A percentile compares a stretch with the other conserved stretches of the same genome.
phyloP scores from a whole-genome alignment of 2,888 invertebrate genomes.

The Ceraclea dissimilis region DNA sequence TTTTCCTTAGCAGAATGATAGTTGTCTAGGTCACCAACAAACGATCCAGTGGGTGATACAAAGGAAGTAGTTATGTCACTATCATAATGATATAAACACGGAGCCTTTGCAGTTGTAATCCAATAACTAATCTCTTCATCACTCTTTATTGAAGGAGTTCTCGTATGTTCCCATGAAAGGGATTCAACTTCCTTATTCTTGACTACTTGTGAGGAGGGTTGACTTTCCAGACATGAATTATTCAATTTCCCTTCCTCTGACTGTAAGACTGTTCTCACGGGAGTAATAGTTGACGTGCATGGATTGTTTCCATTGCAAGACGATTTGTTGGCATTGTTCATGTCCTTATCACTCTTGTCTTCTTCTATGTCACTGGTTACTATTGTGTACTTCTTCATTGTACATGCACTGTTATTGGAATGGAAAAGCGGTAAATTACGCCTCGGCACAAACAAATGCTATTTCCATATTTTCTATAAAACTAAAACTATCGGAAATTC shows the following conservation, averaged over 20 bases:
- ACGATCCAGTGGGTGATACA: not conserved
- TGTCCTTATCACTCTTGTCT: not conserved
- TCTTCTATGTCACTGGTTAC: constrained; percentile 14
- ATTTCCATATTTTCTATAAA: no score
- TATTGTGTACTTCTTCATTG: constrained; percentile 17
- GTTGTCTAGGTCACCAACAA: not conserved
- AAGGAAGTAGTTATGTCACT: not conserved
- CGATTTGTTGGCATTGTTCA: not conserved
- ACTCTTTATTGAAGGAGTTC: constrained; percentile 10
- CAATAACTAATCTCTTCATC: constrained; percentile 44
- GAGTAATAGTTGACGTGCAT: not conserved
- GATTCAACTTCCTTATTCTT: not conserved
- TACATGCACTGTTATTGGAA: no score
- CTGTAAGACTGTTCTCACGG: not conserved
- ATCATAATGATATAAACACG: constrained; percentile 30
- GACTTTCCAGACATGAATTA: constrained; percentile 3
- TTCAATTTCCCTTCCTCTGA: not conserved
- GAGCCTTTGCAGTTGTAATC: constrained; percentile 43
- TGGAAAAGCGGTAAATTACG: no score
- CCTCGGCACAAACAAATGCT: no score
- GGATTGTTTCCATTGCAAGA: not conserved
- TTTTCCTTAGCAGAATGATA: not conserved
- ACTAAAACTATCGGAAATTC: no score
- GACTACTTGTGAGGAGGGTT: not conserved
- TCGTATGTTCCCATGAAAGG: not conserved